A percentile compares a stretch with the other conserved stretches of the same genome.
Evolutionary conservation across 2,797 vertebrate species (phyloP).

Genomic region (Natrix natrix): DNA sequence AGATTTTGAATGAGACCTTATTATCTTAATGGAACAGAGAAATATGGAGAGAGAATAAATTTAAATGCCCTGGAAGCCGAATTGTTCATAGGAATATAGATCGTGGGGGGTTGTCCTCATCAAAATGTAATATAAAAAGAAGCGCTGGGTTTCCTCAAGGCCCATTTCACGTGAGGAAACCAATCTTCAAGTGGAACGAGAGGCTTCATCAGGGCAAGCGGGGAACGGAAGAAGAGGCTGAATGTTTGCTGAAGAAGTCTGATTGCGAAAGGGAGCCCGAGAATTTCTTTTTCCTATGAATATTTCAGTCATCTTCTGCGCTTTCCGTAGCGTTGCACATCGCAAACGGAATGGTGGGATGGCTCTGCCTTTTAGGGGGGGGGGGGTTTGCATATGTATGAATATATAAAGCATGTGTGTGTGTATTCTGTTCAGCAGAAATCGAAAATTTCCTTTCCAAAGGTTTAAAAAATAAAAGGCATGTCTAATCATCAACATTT

Average conservation of each 20-base stretch:
- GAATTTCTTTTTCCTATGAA: background rate
- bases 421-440: no score
- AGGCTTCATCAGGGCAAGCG: background rate
- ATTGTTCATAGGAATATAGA: background rate
- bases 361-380: background rate
- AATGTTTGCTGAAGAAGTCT: no score
- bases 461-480: no score
- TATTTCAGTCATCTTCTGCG: background rate
- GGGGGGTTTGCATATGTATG: background rate
- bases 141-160: background rate
- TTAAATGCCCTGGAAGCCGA: background rate
- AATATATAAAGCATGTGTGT: background rate
- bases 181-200: background rate
- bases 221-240: no score
- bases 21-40: background rate
- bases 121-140: background rate
- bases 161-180: background rate
- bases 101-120: background rate
- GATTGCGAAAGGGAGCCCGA: no score
- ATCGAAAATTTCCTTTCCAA: no score
- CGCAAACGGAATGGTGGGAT: background rate
- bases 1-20: background rate
- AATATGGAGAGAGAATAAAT: background rate
- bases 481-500: no score
- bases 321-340: background rate